Base-by-base conservation (phyloP, 1,140 invertebrate genomes). In the Achatina immaculata region DNA sequence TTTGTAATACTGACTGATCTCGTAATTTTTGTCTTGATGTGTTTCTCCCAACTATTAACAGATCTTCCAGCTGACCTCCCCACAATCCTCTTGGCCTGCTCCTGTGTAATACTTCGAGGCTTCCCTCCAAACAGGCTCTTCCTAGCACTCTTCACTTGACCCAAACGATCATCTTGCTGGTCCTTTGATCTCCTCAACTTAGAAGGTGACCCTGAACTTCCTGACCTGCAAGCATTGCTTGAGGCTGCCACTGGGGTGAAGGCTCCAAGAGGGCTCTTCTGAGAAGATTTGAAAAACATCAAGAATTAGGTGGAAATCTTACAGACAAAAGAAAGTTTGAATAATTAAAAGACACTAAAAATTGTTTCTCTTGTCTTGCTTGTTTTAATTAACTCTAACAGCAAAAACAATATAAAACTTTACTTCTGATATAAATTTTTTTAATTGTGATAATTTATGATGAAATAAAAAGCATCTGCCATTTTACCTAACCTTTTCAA, bases 81-180 rank as follows among this genome's bases (percentile, higher is more conserved):
- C 43, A 74, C 42, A 55, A 74, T 51, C 36, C 45, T 74, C 28
- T 74, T 45, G 6, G 72, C 45, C 14, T 77, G 51, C 55, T 77
- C 51, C 14, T 48, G 58, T 14, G 28, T 38, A 31, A 72, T 68
- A 58, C 78, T 80, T 66, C 43, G 71, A 0, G 69, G 48, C 48
- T 80, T 80, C n/a, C 58, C n/a, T n/a, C n/a, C 78, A 11, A 80
- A 68, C 65, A 80, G 48, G 36, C 31, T 80, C 68, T 80, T 80
- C 45, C 78, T 40, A 21, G 78, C 78, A 80, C 78, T 80, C 31
- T 21, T 71, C 14, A 58, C 76, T 9, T 62, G 28, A 4, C 58
- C n/a, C 28, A 31, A 2, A 11, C 9, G 16, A 40, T 4, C 48
- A 6, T 55, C 34, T 11, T 51, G 31, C 40, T 34, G 7, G 24